Base-by-base conservation (phyloP, 2,113 vertebrate species). In the Murina feae region DNA sequence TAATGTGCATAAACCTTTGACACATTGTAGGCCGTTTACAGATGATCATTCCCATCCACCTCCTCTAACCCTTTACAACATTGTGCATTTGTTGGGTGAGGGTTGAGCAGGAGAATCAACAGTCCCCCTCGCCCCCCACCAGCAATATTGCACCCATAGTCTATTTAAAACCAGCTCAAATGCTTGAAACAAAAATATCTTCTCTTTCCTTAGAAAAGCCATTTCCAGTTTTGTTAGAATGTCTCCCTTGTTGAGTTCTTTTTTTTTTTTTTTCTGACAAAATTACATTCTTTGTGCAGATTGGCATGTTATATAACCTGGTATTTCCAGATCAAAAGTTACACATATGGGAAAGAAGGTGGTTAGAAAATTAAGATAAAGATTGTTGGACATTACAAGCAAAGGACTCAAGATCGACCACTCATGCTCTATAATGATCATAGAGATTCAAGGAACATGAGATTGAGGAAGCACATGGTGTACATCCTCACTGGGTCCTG, bases 281-380 rank as follows among this genome's bases (percentile, higher is more conserved):
- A 97, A 97, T 97, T 97, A 66, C 58, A 83, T 96, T 90, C 95
- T 96, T 96, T 63, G 28, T 97, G 94, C 84, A 95, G 93, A 97
- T 95, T 89, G 28, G 91, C 93, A 76, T 97, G 97, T 98, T 98
- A 97, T 0, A 32, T 98, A 98, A 98, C 95, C 93, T 90, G 91
- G 83, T 98, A 97, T 98, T 98, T 98, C 97, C 97, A 97, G 96
- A 98, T 97, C 96, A 97, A 96, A 97, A 97, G 86, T 98, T 97
- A 97, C 91, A 96, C 97, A 97, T 96, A 87, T 80, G 89, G 82
- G 90, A 47, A 85, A 93, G 87, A 96, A 85, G 60, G 92, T 89
- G 84, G 71, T 83, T 95, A 91, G 91, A 66, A 94, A 0, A 21
- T 94, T 89, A 89, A 91, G 90, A 66, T 78, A 83, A 90, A 95